Percentiles rank a stretch among this genome's conserved stretches.
These are phyloP conservation scores for Drosophila lacertosa DNA, from an alignment of 1,140 invertebrate genomes.

Conservation along the genomic window DNA sequence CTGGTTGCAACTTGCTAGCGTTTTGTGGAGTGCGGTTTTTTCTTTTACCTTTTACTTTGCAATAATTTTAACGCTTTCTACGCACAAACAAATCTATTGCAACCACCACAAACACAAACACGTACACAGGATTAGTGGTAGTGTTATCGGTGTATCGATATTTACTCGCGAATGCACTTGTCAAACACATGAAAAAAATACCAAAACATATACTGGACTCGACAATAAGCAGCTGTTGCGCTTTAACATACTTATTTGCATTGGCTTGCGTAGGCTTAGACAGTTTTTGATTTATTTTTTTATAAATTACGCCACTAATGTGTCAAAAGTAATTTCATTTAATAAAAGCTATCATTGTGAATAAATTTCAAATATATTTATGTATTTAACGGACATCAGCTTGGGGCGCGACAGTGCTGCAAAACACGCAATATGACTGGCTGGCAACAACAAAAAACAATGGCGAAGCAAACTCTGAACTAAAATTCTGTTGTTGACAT, in stretches of 20 bases:
- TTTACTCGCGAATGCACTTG: conserved; percentile 24
- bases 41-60: conserved; percentile 55
- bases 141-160: conserved; percentile 40
- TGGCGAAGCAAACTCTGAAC: conserved; percentile 67
- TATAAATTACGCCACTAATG: too few relatives aligned
- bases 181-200: conserved; percentile 29
- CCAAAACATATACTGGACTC: conserved; percentile 39
- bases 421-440: conserved; percentile 35
- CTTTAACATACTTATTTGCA: conserved; percentile 1
- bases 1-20: conserved; percentile 25
- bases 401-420: conserved; percentile 36
- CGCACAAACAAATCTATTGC: conserved; percentile 77
- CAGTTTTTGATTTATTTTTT: neutral
- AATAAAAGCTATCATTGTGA: neutral
- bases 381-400: conserved; percentile 35
- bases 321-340: neutral
- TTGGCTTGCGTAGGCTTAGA: neutral
- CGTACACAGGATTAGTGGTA: conserved; percentile 35
- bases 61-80: conserved; percentile 67
- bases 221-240: conserved; percentile 26
- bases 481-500: conserved; percentile 71
- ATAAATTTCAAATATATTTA: conserved; percentile 10
- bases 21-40: conserved; percentile 1
- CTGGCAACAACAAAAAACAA: conserved; percentile 63
- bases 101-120: conserved; percentile 64